Evolutionary conservation across 2,113 vertebrate species (phyloP).

Genomic region (Chaenogobius annularis): DNA sequence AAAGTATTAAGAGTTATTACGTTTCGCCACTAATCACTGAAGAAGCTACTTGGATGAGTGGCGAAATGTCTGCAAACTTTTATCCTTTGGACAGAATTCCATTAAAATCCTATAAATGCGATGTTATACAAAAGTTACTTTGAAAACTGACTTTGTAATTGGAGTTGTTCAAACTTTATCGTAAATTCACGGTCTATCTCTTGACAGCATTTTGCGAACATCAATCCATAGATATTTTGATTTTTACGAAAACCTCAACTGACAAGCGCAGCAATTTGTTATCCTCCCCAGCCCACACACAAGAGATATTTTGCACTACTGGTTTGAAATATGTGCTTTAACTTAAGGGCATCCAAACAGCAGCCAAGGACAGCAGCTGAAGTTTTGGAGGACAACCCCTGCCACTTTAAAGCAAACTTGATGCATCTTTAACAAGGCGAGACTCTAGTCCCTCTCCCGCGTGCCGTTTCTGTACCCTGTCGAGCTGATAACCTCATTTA

Average conservation of each 20-base stretch:
- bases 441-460: slow-evolving; percentile 57
- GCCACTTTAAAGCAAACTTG: slow-evolving; percentile 27
- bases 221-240: neutral
- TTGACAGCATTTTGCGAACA: neutral
- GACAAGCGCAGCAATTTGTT: slow-evolving; percentile 4
- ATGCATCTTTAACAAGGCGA: slow-evolving; percentile 70
- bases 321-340: slow-evolving; percentile 8
- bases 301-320: slow-evolving; percentile 49
- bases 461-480: slow-evolving; percentile 17
- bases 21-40: no score
- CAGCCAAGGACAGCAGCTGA: slow-evolving; percentile 47
- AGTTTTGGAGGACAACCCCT: slow-evolving; percentile 42
- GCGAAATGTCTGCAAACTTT: no score
- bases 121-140: neutral
- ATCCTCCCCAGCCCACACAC: neutral
- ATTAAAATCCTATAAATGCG: no score
- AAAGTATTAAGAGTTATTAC: no score
- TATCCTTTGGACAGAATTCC: no score
- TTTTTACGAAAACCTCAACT: slow-evolving; percentile 2
- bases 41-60: no score
- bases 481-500: slow-evolving; percentile 51
- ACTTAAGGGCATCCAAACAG: slow-evolving; percentile 42
- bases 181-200: neutral
- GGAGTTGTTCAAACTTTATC: neutral
- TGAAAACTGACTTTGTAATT: neutral